Evolutionary conservation across 2,888 invertebrate genomes (phyloP).

Genomic region (Drosophila pseudotakahashii): DNA sequence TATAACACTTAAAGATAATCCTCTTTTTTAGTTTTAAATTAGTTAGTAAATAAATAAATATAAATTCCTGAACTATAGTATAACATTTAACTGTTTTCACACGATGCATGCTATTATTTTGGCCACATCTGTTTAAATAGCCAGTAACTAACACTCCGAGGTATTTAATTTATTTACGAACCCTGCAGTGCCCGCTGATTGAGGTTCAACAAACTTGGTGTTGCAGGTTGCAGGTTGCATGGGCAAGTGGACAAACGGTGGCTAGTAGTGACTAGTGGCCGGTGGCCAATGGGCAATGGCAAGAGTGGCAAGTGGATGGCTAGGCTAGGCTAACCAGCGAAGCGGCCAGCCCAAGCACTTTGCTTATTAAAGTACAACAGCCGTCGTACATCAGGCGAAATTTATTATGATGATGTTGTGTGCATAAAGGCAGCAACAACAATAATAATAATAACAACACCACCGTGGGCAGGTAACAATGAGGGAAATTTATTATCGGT

Average conservation of each 20-base stretch:
- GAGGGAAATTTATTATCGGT: slow-evolving; percentile 76
- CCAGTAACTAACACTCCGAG: slow-evolving; percentile 58
- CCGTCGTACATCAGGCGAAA: slow-evolving; percentile 70
- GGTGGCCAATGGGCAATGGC: slow-evolving; percentile 46
- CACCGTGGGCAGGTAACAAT: slow-evolving; percentile 63
- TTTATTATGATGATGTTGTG: slow-evolving; percentile 78
- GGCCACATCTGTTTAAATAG: slow-evolving; percentile 36
- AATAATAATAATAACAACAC: slow-evolving; percentile 21
- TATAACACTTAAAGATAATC: no score
- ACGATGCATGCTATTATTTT: neutral
- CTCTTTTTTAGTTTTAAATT: no score
- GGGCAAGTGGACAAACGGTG: slow-evolving; percentile 65
- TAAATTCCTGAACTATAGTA: neutral
- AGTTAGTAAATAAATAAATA: no score
- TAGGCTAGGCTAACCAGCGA: slow-evolving; percentile 49
- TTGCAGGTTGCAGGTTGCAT: slow-evolving; percentile 58
- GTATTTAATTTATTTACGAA: slow-evolving; percentile 53
- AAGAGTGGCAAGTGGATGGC: slow-evolving; percentile 32
- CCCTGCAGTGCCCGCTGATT: slow-evolving; percentile 32
- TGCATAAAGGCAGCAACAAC: slow-evolving; percentile 53
- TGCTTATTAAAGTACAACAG: slow-evolving; percentile 74
- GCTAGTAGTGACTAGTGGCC: slow-evolving; percentile 50
- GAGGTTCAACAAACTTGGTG: slow-evolving; percentile 47
- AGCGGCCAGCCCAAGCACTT: slow-evolving; percentile 78
- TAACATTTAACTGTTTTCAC: neutral